Percentiles rank a stretch among this genome's conserved stretches.
Evolutionary conservation across 2,113 vertebrate genomes (phyloP).

Genomic region (Abramis brama): DNA sequence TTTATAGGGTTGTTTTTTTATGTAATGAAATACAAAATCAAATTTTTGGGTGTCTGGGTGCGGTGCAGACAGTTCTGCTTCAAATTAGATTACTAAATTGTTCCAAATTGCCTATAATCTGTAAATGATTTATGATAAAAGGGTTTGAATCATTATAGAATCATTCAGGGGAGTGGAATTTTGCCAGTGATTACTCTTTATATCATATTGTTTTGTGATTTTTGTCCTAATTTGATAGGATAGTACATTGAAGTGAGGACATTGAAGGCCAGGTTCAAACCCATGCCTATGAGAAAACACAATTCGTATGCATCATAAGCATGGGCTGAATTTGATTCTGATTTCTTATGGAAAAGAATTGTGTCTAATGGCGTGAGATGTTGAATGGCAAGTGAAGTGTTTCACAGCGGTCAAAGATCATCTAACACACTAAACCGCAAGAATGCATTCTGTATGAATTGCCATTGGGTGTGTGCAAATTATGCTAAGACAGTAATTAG

Average conservation of each 20-base stretch:
- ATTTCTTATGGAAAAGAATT: background rate
- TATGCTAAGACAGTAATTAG: background rate
- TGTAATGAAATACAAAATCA: background rate
- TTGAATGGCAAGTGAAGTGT: background rate
- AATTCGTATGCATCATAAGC: background rate
- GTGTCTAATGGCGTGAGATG: background rate
- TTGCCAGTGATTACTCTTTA: background rate
- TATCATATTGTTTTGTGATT: background rate
- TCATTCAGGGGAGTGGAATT: background rate
- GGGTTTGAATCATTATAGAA: background rate
- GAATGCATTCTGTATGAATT: background rate
- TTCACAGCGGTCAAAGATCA: background rate
- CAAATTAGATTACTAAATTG: background rate
- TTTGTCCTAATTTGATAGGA: background rate
- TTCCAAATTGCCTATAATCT: conserved; percentile 13
- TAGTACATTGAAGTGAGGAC: background rate
- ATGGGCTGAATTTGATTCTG: background rate
- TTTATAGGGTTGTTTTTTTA: background rate
- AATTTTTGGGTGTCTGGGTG: background rate
- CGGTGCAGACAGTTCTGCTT: background rate
- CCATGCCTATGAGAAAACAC: background rate
- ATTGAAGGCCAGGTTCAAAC: background rate
- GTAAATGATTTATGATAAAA: background rate
- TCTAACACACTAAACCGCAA: background rate
- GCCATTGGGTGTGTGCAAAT: background rate